phyloP scores from a whole-genome alignment of 1,140 invertebrate species.

The Akabosia matsudoensis region DNA sequence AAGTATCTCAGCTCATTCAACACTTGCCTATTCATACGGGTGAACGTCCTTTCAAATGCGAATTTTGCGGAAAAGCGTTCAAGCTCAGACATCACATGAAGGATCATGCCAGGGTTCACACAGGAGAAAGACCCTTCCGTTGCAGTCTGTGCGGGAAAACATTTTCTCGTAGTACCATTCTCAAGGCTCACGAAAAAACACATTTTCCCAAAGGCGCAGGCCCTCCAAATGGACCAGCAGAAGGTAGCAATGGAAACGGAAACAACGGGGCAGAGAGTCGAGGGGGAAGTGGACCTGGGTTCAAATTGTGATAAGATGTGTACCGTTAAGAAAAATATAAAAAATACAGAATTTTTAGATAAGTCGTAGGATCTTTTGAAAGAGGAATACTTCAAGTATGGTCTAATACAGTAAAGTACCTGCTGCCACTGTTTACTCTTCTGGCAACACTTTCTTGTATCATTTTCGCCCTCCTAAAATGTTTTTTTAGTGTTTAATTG shows the following conservation, averaged over 20 bases:
- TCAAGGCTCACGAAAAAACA: conserved; percentile 87
- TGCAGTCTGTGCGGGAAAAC: conserved; percentile 84
- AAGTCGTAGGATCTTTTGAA: too few relatives aligned
- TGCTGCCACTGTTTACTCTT: too few relatives aligned
- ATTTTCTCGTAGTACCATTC: conserved; percentile 80
- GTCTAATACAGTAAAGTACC: too few relatives aligned
- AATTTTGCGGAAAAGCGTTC: conserved; percentile 85
- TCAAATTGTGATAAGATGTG: conserved; percentile 10
- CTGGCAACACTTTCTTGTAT: too few relatives aligned
- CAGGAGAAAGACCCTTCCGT: conserved; percentile 81
- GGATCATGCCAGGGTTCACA: conserved; percentile 85
- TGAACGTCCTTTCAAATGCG: conserved; percentile 83
- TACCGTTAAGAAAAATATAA: background rate
- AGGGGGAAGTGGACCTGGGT: background rate
- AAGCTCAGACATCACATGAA: conserved; percentile 88
- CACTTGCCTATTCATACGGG: conserved; percentile 83
- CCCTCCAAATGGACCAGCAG: background rate
- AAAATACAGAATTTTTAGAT: background rate
- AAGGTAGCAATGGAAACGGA: background rate
- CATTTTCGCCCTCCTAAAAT: too few relatives aligned
- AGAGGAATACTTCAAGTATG: too few relatives aligned
- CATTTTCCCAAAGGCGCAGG: conserved; percentile 70
- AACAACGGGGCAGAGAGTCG: background rate
- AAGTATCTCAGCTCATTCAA: conserved; percentile 77
- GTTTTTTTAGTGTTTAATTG: too few relatives aligned